phyloP scores from a whole-genome alignment of 1,140 invertebrate genomes.

The Drosophila teissieri region DNA sequence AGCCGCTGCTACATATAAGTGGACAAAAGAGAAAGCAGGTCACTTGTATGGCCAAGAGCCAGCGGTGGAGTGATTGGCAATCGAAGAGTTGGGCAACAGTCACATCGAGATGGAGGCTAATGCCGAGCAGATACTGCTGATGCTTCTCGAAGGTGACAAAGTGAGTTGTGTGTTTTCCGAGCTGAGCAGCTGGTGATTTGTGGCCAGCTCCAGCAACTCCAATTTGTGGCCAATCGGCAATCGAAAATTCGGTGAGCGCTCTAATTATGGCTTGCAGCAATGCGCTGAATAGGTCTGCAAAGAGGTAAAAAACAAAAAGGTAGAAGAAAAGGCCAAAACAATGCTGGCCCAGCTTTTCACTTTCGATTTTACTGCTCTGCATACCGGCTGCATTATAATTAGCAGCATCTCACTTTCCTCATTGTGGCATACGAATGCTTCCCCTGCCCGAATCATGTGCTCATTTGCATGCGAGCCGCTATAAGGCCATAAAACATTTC shows the following conservation, averaged over 20 bases:
- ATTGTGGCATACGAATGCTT: slow-evolving; percentile 52
- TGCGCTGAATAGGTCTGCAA: slow-evolving; percentile 14
- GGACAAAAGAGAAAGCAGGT: slow-evolving; percentile 82
- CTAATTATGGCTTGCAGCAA: slow-evolving; percentile 63
- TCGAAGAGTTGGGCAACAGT: slow-evolving; percentile 67
- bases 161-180: slow-evolving; percentile 39
- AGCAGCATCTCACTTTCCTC: slow-evolving; percentile 64
- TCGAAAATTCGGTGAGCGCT: slow-evolving; percentile 47
- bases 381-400: slow-evolving; percentile 69
- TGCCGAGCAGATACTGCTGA: slow-evolving; percentile 23
- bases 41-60: slow-evolving; percentile 79
- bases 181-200: slow-evolving; percentile 13
- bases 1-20: slow-evolving; percentile 66
- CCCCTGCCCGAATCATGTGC: slow-evolving; percentile 12
- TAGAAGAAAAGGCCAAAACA: slow-evolving; percentile 1
- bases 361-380: slow-evolving; percentile 65
- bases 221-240: slow-evolving; percentile 44
- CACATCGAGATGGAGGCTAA: slow-evolving; percentile 10
- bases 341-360: slow-evolving; percentile 53
- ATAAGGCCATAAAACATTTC: slow-evolving; percentile 75
- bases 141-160: slow-evolving; percentile 79
- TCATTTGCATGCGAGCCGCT: slow-evolving; percentile 78
- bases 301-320: too few species aligned
- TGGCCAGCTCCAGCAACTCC: slow-evolving; percentile 36
- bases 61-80: slow-evolving; percentile 73